A percentile compares a stretch with the other conserved stretches of the same genome.
Evolutionary conservation across 2,888 invertebrate genomes (phyloP).

Genomic region (Microctonus brassicae): DNA sequence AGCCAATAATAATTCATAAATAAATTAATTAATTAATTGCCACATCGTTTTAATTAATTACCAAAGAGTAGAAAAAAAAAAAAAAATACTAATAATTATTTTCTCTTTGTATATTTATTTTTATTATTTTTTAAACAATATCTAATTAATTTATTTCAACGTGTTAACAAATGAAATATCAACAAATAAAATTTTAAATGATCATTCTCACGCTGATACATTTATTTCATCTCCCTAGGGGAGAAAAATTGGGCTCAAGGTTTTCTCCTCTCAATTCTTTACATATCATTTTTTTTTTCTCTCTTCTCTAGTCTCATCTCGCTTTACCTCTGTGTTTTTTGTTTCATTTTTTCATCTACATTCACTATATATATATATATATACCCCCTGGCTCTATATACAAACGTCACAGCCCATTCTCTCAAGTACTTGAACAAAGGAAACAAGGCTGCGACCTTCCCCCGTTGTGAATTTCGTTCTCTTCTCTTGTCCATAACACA

Average conservation of each 20-base stretch:
- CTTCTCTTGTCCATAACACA: constrained; percentile 13
- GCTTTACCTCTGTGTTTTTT: not conserved
- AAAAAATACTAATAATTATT: too few relatives aligned
- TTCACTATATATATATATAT: not conserved
- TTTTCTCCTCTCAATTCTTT: too few relatives aligned
- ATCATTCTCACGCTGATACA: not conserved
- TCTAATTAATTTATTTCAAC: not conserved
- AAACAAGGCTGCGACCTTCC: constrained; percentile 48
- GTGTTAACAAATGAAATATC: not conserved
- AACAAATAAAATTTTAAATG: not conserved
- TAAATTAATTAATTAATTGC: too few relatives aligned
- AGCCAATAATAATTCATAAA: too few relatives aligned
- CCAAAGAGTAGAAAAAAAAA: not conserved
- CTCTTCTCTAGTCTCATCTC: not conserved
- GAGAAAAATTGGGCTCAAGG: constrained; percentile 36
- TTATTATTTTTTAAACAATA: too few relatives aligned
- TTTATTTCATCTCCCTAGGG: not conserved
- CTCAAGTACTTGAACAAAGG: constrained; percentile 41
- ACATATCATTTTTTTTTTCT: constrained; percentile 26
- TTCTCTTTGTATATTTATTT: too few relatives aligned
- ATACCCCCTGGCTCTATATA: not conserved
- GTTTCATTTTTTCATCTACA: not conserved
- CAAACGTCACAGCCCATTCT: too few relatives aligned
- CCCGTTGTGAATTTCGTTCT: constrained; percentile 44
- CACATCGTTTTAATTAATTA: too few relatives aligned